Conservation (phyloP, 2,888 invertebrate species). For the Suillia variegata region DNA sequence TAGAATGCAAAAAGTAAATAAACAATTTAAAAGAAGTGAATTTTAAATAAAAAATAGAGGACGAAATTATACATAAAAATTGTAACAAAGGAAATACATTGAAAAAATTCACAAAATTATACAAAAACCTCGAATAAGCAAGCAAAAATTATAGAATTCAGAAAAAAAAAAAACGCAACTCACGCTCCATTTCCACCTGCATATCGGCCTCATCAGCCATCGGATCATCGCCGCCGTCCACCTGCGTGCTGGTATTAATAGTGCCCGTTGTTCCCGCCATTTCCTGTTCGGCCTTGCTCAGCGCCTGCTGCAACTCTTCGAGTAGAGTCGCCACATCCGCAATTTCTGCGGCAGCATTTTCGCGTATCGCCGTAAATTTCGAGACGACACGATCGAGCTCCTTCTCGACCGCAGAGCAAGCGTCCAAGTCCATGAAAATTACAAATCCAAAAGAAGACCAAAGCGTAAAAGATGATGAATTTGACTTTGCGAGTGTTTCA, state of each 20-base stretch:
- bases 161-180: not conserved
- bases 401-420: constrained; percentile 58
- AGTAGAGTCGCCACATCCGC: constrained; percentile 53
- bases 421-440: constrained; percentile 57
- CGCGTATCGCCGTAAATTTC: constrained; percentile 57
- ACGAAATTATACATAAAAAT: too few relatives aligned
- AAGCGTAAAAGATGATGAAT: too few relatives aligned
- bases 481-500: too few relatives aligned
- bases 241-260: constrained; percentile 51
- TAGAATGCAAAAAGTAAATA: too few relatives aligned
- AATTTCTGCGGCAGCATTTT: constrained; percentile 53
- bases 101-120: too few relatives aligned
- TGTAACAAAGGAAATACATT: too few relatives aligned
- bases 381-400: constrained; percentile 58
- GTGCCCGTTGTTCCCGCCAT: constrained; percentile 47
- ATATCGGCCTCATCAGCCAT: constrained; percentile 48
- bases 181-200: constrained; percentile 52
- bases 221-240: constrained; percentile 45
- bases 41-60: too few relatives aligned
- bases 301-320: constrained; percentile 49
- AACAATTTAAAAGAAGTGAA: too few relatives aligned
- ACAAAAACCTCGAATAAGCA: too few relatives aligned
- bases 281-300: constrained; percentile 50
- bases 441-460: too few relatives aligned
- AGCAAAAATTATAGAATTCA: not conserved